Percentiles rank a stretch among this genome's conserved stretches.
These are phyloP conservation scores for Xestoiulus laeticollis DNA, from an alignment of 2,888 invertebrate species.

Conservation along the genomic window DNA sequence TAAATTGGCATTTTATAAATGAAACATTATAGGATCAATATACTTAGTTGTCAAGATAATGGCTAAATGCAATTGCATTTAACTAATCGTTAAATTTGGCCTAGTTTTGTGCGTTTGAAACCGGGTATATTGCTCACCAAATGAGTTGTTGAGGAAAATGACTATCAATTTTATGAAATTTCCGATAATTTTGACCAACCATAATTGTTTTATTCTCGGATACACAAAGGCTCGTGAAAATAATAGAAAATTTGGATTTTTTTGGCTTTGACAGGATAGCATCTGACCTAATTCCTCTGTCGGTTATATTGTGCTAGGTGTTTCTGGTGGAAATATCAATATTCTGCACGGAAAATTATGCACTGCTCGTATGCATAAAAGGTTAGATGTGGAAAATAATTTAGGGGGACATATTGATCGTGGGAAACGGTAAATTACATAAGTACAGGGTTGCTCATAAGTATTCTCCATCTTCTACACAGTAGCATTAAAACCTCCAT, in stretches of 20 bases:
- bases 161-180: not conserved
- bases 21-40: not conserved
- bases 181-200: not conserved
- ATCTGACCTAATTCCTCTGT: not conserved
- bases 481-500: no score
- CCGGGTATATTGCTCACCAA: not conserved
- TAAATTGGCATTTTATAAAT: not conserved
- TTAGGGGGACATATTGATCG: not conserved
- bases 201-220: not conserved
- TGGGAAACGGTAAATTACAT: not conserved
- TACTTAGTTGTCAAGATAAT: not conserved
- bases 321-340: not conserved
- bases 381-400: not conserved
- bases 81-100: not conserved
- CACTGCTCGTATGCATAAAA: not conserved
- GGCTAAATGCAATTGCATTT: not conserved
- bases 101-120: not conserved
- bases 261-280: not conserved
- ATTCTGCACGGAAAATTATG: not conserved
- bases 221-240: not conserved
- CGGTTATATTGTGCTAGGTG: not conserved
- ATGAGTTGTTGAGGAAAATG: not conserved
- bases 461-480: not conserved
- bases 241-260: not conserved
- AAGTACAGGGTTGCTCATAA: not conserved